phyloP scores from a whole-genome alignment of 1,140 invertebrate species.

The Microplitis demolitor region DNA sequence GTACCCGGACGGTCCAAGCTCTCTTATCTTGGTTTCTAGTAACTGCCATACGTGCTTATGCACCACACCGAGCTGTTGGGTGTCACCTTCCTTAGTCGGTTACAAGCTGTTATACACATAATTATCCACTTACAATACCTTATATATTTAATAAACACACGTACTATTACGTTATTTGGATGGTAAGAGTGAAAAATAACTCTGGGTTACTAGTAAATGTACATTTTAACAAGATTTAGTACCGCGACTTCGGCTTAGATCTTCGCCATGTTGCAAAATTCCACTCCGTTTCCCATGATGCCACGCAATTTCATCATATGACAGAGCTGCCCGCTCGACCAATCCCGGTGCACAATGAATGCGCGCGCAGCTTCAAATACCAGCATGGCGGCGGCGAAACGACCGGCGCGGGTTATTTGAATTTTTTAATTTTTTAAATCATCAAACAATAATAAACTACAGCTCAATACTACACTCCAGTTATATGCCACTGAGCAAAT shows the following conservation, averaged over 20 bases:
- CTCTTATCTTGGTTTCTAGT: constrained; percentile 46
- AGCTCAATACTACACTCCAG: too few relatives aligned
- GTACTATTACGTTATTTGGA: constrained; percentile 29
- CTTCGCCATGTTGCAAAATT: constrained; percentile 56
- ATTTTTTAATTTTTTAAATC: not conserved
- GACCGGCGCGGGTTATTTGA: not conserved
- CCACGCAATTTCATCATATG: constrained; percentile 51
- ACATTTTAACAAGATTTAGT: constrained; percentile 50
- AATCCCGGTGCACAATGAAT: constrained; percentile 31
- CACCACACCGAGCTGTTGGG: constrained; percentile 43
- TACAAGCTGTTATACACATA: constrained; percentile 30
- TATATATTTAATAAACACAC: constrained; percentile 13
- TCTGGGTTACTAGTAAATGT: constrained; percentile 42
- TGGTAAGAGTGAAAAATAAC: constrained; percentile 26
- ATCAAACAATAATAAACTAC: too few relatives aligned
- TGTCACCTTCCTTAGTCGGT: constrained; percentile 49
- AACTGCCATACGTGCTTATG: constrained; percentile 51
- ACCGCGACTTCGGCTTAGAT: constrained; percentile 49
- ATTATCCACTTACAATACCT: constrained; percentile 12
- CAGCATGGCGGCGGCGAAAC: not conserved
- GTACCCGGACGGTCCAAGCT: constrained; percentile 32
- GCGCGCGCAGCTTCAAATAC: constrained; percentile 15
- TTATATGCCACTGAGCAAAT: too few relatives aligned
- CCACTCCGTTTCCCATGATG: constrained; percentile 49
- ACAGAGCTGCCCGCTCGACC: constrained; percentile 42